Evolutionary conservation across 2,888 invertebrate genomes (phyloP).

Genomic region (Drosophila austrosaltans): DNA sequence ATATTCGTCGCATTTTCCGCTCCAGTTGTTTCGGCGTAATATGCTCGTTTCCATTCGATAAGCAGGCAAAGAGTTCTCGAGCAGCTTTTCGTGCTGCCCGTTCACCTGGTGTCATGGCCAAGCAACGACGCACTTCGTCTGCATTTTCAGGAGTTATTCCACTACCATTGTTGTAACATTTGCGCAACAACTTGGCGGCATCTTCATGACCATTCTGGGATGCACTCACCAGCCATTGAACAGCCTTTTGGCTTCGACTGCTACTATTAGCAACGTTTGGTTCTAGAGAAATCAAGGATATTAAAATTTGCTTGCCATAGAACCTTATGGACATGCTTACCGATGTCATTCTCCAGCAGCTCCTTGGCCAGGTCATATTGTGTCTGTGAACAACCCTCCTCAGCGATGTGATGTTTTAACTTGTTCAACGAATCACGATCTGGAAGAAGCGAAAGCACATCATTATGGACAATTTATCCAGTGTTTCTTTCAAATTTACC

Average conservation of each 20-base stretch:
- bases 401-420: conserved; percentile 88
- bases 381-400: conserved; percentile 94
- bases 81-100: conserved; percentile 95
- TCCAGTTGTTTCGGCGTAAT: conserved; percentile 93
- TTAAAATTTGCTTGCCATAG: not conserved
- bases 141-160: conserved; percentile 90
- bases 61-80: conserved; percentile 92
- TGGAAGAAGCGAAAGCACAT: conserved; percentile 31
- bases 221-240: conserved; percentile 96
- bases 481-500: conserved; percentile 56
- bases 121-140: conserved; percentile 89
- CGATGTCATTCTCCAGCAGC: conserved; percentile 90
- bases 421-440: conserved; percentile 83
- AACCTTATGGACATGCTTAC: conserved; percentile 83
- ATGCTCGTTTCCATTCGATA: conserved; percentile 93
- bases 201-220: conserved; percentile 96
- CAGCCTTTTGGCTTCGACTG: conserved; percentile 88
- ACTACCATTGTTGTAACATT: conserved; percentile 87
- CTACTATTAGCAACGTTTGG: conserved; percentile 65
- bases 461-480: not conserved
- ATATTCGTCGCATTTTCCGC: conserved; percentile 89
- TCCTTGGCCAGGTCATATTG: conserved; percentile 94
- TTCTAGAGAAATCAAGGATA: conserved; percentile 54
- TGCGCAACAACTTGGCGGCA: conserved; percentile 89
- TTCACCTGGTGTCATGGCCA: conserved; percentile 93